Conservation (phyloP, 2,113 vertebrate genomes). For the Paratilapia polleni region DNA sequence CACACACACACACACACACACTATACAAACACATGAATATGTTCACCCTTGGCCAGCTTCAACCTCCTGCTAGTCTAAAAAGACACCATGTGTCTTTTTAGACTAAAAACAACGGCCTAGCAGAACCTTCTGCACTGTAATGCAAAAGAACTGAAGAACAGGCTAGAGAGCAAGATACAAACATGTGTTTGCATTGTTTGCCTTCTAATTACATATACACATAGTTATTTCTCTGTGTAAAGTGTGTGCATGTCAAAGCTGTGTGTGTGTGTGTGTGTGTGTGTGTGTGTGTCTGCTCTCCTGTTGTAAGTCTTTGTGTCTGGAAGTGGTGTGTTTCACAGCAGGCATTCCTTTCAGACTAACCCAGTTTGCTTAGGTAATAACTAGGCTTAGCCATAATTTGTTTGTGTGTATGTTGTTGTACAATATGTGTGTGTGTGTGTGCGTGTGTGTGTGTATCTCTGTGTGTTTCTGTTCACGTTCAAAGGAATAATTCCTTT, state of each 20-base stretch:
- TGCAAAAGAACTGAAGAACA: slow-evolving; percentile 52
- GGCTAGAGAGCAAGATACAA: slow-evolving; percentile 56
- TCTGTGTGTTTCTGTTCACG: slow-evolving; percentile 6
- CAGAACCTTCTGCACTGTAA: slow-evolving; percentile 36
- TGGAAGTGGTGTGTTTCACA: slow-evolving; percentile 63
- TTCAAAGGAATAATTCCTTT: slow-evolving; percentile 40
- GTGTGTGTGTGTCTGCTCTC: background rate
- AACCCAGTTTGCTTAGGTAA: slow-evolving; percentile 70
- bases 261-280: background rate
- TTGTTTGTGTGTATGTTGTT: slow-evolving; percentile 62
- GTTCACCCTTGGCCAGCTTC: slow-evolving; percentile 27
- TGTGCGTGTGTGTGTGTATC: background rate
- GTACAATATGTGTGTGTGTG: background rate
- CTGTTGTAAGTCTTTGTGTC: slow-evolving; percentile 56
- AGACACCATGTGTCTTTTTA: slow-evolving; percentile 60
- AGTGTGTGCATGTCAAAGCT: slow-evolving; percentile 25
- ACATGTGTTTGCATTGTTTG: slow-evolving; percentile 72
- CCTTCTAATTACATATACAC: slow-evolving; percentile 75
- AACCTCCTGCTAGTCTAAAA: slow-evolving; percentile 12
- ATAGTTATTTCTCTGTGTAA: slow-evolving; percentile 66
- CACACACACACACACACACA: background rate
- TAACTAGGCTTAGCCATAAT: slow-evolving; percentile 66
- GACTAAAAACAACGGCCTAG: slow-evolving; percentile 43
- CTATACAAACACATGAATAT: slow-evolving; percentile 8
- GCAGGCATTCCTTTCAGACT: slow-evolving; percentile 66